Evolutionary conservation across 2,888 invertebrate species (phyloP).

Genomic region (Drosophila dives): DNA sequence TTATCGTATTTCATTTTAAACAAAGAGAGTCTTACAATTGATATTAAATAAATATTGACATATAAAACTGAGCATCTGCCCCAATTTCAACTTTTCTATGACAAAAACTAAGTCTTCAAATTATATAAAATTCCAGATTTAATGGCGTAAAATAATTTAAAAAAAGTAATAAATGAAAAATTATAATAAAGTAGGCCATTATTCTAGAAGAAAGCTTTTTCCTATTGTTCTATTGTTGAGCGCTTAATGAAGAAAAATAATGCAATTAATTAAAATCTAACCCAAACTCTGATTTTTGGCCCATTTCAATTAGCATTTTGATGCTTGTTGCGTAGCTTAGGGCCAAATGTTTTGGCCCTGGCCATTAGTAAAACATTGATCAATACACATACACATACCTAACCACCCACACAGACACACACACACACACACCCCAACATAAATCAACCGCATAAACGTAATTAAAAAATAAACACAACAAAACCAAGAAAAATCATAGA

Average conservation of each 20-base stretch:
- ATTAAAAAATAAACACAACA: constrained; percentile 78
- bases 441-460: constrained; percentile 74
- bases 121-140: background rate
- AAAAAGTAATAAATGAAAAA: too few species aligned
- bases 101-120: background rate
- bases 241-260: background rate
- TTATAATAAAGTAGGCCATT: background rate
- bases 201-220: background rate
- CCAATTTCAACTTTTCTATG: background rate
- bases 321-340: constrained; percentile 33
- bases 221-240: background rate
- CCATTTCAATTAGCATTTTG: constrained; percentile 6
- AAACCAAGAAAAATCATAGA: constrained; percentile 21
- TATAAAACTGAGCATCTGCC: background rate
- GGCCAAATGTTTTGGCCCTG: constrained; percentile 31
- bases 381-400: constrained; percentile 28
- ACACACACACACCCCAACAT: constrained; percentile 36
- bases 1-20: background rate
- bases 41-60: background rate
- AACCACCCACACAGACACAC: constrained; percentile 4
- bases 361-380: constrained; percentile 35
- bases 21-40: background rate
- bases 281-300: background rate
- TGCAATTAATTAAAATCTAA: background rate
- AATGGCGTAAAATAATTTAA: background rate